A percentile compares a stretch with the other conserved stretches of the same genome.
phyloP scores from a whole-genome alignment of 2,797 vertebrate species.

The Periophthalmus magnuspinnatus region DNA sequence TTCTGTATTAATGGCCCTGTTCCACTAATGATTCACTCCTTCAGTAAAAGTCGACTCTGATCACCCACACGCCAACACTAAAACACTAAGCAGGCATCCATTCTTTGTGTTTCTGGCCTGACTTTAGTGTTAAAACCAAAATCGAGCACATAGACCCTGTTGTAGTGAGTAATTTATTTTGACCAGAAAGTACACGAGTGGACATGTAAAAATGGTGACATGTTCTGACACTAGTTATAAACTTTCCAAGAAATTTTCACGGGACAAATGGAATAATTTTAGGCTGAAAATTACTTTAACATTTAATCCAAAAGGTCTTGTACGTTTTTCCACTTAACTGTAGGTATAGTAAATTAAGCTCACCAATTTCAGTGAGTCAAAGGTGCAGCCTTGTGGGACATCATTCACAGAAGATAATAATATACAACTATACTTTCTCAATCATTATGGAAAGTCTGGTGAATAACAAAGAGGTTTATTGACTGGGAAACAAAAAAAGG shows the following conservation, averaged over 20 bases:
- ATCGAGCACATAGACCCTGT: not conserved
- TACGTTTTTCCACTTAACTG: not conserved
- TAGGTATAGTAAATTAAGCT: not conserved
- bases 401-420: too few species aligned
- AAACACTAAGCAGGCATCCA: slow-evolving; percentile 10
- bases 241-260: not conserved
- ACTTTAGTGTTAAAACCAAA: slow-evolving; percentile 1
- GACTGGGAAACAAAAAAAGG: too few species aligned
- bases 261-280: slow-evolving; percentile 6
- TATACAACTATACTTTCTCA: too few species aligned
- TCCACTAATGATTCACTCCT: slow-evolving; percentile 11
- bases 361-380: not conserved
- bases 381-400: too few species aligned
- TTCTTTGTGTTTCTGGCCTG: slow-evolving; percentile 8
- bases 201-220: not conserved
- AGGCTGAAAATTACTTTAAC: not conserved
- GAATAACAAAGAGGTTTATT: too few species aligned
- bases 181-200: slow-evolving; percentile 1
- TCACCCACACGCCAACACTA: slow-evolving; percentile 3
- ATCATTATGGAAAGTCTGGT: too few species aligned
- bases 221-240: not conserved
- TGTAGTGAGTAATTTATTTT: not conserved
- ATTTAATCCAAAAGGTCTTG: not conserved
- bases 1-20: slow-evolving; percentile 1
- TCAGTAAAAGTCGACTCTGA: slow-evolving; percentile 8